These are phyloP conservation scores for Chironomus tepperi DNA, from an alignment of 1,140 invertebrate species.

Conservation along the genomic window DNA sequence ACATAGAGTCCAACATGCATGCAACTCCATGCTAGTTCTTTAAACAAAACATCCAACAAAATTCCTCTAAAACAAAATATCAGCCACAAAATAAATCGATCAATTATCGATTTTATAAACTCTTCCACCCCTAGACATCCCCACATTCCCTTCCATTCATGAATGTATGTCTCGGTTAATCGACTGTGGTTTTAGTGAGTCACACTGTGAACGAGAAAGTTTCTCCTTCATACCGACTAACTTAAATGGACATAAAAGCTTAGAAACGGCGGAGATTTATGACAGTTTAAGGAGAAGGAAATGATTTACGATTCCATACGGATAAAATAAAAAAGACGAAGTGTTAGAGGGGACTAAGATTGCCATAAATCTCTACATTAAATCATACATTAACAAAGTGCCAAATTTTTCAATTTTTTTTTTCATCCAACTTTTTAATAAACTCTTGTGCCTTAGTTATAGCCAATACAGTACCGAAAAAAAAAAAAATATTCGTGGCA, in stretches of 20 bases:
- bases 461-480: too few relatives aligned
- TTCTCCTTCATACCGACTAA: not conserved
- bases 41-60: not conserved
- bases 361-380: not conserved
- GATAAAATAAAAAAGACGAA: not conserved
- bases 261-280: slow-evolving; percentile 4
- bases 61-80: not conserved
- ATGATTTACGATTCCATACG: slow-evolving; percentile 3
- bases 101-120: not conserved
- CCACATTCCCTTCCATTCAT: not conserved
- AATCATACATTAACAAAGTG: slow-evolving; percentile 21
- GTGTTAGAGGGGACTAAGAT: not conserved
- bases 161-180: not conserved
- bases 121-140: not conserved
- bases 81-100: not conserved
- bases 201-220: not conserved
- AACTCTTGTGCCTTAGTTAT: not conserved
- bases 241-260: not conserved
- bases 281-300: not conserved
- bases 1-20: not conserved
- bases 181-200: not conserved
- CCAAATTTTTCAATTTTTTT: slow-evolving; percentile 23
- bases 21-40: not conserved
- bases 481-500: not conserved
- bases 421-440: slow-evolving; percentile 16